Evolutionary conservation across 2,113 vertebrate species (phyloP).

Genomic region (Uria lomvia): DNA sequence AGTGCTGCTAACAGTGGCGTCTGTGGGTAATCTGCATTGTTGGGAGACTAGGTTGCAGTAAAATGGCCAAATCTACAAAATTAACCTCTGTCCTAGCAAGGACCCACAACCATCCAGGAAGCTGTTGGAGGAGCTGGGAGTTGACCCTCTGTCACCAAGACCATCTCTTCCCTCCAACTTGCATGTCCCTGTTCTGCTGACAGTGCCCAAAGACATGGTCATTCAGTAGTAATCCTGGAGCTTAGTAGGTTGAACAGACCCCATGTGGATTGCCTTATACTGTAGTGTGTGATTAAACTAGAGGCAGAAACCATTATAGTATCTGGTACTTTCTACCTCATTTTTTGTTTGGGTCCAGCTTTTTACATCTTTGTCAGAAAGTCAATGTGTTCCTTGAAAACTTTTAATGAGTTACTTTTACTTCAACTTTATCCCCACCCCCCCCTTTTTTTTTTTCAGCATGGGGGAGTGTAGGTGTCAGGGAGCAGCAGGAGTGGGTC

Average conservation of each 20-base stretch:
- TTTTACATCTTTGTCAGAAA: background rate
- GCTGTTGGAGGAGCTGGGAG: background rate
- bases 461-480: background rate
- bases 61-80: background rate
- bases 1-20: too few relatives aligned
- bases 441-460: background rate
- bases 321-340: background rate
- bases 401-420: background rate
- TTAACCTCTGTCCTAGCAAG: background rate
- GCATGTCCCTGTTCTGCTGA: background rate
- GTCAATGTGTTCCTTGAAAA: background rate
- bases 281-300: background rate
- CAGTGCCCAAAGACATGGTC: background rate
- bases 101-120: background rate
- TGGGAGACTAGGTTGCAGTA: background rate
- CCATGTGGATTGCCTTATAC: background rate
- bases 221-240: background rate
- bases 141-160: background rate
- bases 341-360: background rate
- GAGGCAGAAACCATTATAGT: background rate
- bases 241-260: background rate
- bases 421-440: background rate
- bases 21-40: fast-evolving
- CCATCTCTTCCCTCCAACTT: background rate
- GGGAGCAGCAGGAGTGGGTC: background rate